Evolutionary conservation across 1,140 invertebrate species (phyloP).

Genomic region (Scaptomyza montana): DNA sequence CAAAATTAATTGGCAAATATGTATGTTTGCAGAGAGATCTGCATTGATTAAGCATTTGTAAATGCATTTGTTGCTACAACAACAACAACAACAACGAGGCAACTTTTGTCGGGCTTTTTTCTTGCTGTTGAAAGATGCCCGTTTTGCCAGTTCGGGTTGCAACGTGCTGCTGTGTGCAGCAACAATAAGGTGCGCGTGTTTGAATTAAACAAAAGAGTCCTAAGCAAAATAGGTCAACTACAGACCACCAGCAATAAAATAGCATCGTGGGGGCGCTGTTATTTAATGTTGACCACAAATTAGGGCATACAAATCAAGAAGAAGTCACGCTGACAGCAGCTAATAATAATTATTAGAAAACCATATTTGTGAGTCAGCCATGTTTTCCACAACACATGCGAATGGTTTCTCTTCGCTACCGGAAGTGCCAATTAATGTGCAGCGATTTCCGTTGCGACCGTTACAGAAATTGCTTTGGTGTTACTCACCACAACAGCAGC

Average conservation of each 20-base stretch:
- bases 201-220: conserved; percentile 6
- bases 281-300: conserved; percentile 11
- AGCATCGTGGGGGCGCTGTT: conserved; percentile 23
- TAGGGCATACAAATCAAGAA: conserved; percentile 25
- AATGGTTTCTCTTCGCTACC: conserved; percentile 24
- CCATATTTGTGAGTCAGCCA: conserved; percentile 58
- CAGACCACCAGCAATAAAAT: conserved; percentile 32
- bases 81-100: conserved; percentile 28
- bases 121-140: conserved; percentile 55
- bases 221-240: conserved; percentile 64
- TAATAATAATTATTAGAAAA: conserved; percentile 65
- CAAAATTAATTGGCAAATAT: conserved; percentile 52
- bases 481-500: conserved; percentile 9
- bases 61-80: conserved; percentile 11
- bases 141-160: conserved; percentile 61
- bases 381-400: conserved; percentile 35
- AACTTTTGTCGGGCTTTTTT: conserved; percentile 40
- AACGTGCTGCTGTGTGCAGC: conserved; percentile 67
- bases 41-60: conserved; percentile 62
- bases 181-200: conserved; percentile 37
- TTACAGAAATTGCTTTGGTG: conserved; percentile 2
- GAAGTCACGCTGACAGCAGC: conserved; percentile 29
- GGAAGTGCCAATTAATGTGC: conserved; percentile 54
- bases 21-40: conserved; percentile 26
- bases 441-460: conserved; percentile 47